Conservation (phyloP, 1,140 invertebrate species). For the Nomia melanderi region DNA sequence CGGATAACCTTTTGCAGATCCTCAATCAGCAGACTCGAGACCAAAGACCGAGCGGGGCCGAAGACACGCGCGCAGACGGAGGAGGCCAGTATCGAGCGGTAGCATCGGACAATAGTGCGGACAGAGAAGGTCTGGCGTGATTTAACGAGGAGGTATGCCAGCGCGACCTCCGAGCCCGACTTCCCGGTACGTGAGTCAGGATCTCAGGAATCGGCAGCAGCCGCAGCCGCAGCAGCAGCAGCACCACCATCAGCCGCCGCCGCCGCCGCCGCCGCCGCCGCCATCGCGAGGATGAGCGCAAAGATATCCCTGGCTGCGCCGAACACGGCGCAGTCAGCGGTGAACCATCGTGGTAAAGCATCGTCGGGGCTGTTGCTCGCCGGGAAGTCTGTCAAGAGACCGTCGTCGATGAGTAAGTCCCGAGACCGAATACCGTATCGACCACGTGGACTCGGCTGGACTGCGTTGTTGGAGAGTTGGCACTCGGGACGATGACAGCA, state of each 20-base stretch:
- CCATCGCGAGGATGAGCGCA: constrained; percentile 67
- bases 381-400: constrained; percentile 56
- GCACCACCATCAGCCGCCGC: not conserved
- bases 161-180: constrained; percentile 57
- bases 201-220: constrained; percentile 48
- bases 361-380: constrained; percentile 46
- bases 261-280: not conserved
- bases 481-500: too few species aligned
- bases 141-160: constrained; percentile 44
- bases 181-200: constrained; percentile 73
- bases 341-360: constrained; percentile 64
- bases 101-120: not conserved
- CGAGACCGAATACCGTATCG: not conserved
- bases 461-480: constrained; percentile 13
- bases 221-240: not conserved
- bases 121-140: constrained; percentile 14
- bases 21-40: constrained; percentile 16
- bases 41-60: not conserved
- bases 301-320: constrained; percentile 65
- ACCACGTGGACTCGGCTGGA: not conserved
- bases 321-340: constrained; percentile 64
- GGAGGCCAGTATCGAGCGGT: too few species aligned
- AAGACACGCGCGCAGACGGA: too few species aligned
- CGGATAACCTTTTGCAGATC: not conserved
- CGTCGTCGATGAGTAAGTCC: constrained; percentile 59